These are phyloP conservation scores for Cheracebus regulus DNA, from an alignment of 2,797 vertebrate genomes.

Conservation along the genomic window DNA sequence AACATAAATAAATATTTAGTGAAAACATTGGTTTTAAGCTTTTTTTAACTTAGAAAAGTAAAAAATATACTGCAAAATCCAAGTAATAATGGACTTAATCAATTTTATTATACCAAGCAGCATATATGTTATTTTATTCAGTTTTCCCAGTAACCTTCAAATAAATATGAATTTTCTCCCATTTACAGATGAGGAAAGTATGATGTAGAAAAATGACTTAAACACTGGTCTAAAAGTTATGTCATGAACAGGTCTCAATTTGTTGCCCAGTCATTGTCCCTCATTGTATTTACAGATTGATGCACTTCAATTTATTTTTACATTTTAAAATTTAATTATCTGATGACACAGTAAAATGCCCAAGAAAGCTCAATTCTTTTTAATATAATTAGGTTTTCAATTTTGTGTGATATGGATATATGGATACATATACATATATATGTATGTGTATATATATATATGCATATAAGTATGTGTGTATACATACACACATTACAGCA, in stretches of 20 bases:
- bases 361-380: background rate
- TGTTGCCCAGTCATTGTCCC: background rate
- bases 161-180: background rate
- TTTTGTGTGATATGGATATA: background rate
- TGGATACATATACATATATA: background rate
- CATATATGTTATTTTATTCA: background rate
- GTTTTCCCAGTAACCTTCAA: background rate
- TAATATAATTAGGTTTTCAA: background rate
- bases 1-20: background rate
- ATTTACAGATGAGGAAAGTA: background rate
- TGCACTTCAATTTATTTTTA: background rate
- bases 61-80: background rate
- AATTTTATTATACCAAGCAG: background rate
- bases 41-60: background rate
- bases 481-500: background rate
- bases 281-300: background rate
- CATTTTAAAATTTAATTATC: background rate
- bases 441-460: background rate
- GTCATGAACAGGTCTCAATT: background rate
- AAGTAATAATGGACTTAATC: background rate
- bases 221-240: background rate
- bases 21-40: background rate
- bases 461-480: background rate
- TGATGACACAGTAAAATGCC: background rate
- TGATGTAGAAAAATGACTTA: background rate